Evolutionary conservation across 2,888 invertebrate species (phyloP).

Genomic region (Aporophyla nigra): DNA sequence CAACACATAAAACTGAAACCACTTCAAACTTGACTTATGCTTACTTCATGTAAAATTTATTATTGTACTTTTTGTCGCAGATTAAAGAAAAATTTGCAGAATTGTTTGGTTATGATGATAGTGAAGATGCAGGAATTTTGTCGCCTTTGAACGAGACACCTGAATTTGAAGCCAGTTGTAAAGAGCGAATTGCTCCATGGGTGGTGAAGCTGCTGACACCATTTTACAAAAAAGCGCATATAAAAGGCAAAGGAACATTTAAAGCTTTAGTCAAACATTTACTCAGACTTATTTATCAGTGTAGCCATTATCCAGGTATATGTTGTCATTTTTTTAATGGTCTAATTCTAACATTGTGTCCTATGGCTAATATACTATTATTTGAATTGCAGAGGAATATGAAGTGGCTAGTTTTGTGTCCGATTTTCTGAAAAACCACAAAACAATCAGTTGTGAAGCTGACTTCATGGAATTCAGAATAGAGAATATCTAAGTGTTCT

Average conservation of each 20-base stretch:
- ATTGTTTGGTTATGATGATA: conserved; percentile 89
- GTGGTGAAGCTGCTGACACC: conserved; percentile 92
- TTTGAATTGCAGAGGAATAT: conserved; percentile 87
- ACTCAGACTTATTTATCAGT: conserved; percentile 90
- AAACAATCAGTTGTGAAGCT: conserved; percentile 88
- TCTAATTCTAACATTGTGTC: not conserved
- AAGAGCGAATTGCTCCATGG: conserved; percentile 91
- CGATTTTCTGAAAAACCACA: conserved; percentile 89
- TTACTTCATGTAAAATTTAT: not conserved
- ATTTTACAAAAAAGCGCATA: conserved; percentile 91
- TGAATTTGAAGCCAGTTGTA: conserved; percentile 89
- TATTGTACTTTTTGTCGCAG: conserved; percentile 73
- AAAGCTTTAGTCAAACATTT: conserved; percentile 92
- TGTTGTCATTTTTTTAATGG: not conserved
- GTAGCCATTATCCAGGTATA: conserved; percentile 90
- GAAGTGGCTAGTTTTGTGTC: conserved; percentile 89
- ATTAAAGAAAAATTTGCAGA: conserved; percentile 84
- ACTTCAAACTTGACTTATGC: not conserved
- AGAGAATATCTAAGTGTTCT: conserved; percentile 75
- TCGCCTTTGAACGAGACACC: conserved; percentile 89
- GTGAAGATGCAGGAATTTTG: conserved; percentile 88
- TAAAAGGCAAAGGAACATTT: conserved; percentile 91
- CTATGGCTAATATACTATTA: not conserved
- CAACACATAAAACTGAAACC: not conserved
- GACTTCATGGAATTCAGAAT: conserved; percentile 86